Base-by-base conservation (phyloP, 2,888 invertebrate species). In the Drosophila niveifrons region DNA sequence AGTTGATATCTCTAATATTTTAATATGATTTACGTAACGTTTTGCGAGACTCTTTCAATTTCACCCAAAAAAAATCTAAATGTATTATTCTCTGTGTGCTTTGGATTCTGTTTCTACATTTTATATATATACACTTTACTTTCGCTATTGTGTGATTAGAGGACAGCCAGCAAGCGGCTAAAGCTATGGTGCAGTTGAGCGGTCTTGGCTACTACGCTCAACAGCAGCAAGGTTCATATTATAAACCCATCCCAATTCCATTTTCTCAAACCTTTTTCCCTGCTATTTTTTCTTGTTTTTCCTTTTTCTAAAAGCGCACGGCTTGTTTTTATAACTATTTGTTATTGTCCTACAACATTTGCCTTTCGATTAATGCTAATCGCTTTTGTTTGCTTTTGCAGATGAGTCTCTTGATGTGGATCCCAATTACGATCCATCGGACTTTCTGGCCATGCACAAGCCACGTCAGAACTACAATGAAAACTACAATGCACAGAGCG, bases 391-490 rank as follows among this genome's bases (percentile, higher is more conserved):
- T 57, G 47, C 72, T 75, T 61, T 89, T 81, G 2, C 66, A 94
- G 95, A 95, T 81, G 95, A 96, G 90, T 95, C 95, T 65, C 94
- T 95, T 93, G 95, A 96, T 80, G 94, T 96, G 18, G 97, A 97
- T 93, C 95, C 96, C 0, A 96, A 95, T 88, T 97, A 97, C 91
- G 97, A 97, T 93, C 96, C 97, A 0, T 96, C 97, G 0, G 97
- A 97, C 92, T 96, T 97, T 91, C 93, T 97, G 53, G 93, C 90
- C 51, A 90, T 96, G 91, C 94, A 94, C 56, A 92, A 90, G 66
- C 89, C 91, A 11, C 69, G 89, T 1, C 83, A 76, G 10, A 77
- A 8, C 53, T 77, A 63, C 11, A 66, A 58, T 11, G 80, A 85
- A 51, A 57, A 53, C 15, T 75, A 72, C 44, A 75, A 50, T 53